Conservation (phyloP, 2,113 vertebrate genomes). For the Microcebus ravelobensis region DNA sequence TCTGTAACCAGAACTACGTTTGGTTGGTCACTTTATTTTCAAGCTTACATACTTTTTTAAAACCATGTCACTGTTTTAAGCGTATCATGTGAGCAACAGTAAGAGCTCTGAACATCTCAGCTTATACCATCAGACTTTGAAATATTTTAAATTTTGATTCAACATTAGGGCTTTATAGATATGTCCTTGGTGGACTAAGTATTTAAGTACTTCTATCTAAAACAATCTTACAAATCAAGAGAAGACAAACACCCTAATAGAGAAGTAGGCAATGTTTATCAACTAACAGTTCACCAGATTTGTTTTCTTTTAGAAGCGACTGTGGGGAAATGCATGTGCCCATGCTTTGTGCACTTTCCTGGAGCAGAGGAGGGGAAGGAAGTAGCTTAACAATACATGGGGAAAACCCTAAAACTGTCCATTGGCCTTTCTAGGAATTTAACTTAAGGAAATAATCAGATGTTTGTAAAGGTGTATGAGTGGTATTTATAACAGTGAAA, state of each 20-base stretch:
- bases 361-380: neutral
- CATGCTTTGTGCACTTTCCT: neutral
- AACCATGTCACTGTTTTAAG: too few relatives aligned
- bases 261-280: neutral
- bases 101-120: neutral
- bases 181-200: neutral
- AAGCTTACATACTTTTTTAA: neutral
- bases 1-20: neutral
- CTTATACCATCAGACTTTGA: neutral
- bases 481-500: neutral
- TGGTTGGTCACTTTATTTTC: conserved; percentile 7
- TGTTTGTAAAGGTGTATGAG: neutral
- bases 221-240: neutral
- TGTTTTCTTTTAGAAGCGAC: neutral
- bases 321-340: neutral
- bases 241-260: neutral
- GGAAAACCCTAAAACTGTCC: neutral
- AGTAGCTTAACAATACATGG: neutral
- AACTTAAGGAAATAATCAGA: neutral
- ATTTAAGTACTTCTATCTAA: neutral
- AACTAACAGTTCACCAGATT: neutral
- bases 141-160: neutral
- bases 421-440: neutral
- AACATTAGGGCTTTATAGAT: conserved; percentile 7
- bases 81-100: neutral